These are phyloP conservation scores for Heliconius sara DNA, from an alignment of 2,888 invertebrate genomes.

Conservation along the genomic window DNA sequence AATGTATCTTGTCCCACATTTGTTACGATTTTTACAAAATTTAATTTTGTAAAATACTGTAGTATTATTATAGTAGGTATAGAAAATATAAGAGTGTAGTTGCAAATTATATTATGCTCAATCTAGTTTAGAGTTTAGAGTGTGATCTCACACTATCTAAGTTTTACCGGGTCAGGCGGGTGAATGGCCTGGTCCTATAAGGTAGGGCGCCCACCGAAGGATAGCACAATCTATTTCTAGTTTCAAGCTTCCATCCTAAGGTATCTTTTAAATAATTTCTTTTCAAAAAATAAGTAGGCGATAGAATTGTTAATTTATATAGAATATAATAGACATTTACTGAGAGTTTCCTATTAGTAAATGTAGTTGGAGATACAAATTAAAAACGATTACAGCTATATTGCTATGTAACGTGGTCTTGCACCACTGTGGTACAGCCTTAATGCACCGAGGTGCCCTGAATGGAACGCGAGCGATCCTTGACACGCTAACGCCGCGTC, in stretches of 20 bases:
- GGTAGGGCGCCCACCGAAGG: constrained; percentile 10
- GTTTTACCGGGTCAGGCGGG: constrained; percentile 38
- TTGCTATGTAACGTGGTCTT: not conserved
- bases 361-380: not conserved
- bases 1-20: too few species aligned
- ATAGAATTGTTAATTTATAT: not conserved
- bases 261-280: not conserved
- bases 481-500: constrained; percentile 62
- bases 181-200: constrained; percentile 40
- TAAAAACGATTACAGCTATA: not conserved
- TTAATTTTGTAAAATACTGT: too few species aligned
- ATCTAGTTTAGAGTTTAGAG: constrained; percentile 21
- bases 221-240: constrained; percentile 1
- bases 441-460: constrained; percentile 46
- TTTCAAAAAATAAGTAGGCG: not conserved
- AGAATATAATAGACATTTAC: not conserved
- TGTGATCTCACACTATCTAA: constrained; percentile 34
- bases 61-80: not conserved
- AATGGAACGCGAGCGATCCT: constrained; percentile 61
- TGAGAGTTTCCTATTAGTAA: not conserved
- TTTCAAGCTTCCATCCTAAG: not conserved
- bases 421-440: constrained; percentile 5
- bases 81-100: not conserved
- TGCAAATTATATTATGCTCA: not conserved
- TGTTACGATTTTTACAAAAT: too few species aligned